phyloP scores from a whole-genome alignment of 1,140 invertebrate species.

The Saxidomus purpurata region DNA sequence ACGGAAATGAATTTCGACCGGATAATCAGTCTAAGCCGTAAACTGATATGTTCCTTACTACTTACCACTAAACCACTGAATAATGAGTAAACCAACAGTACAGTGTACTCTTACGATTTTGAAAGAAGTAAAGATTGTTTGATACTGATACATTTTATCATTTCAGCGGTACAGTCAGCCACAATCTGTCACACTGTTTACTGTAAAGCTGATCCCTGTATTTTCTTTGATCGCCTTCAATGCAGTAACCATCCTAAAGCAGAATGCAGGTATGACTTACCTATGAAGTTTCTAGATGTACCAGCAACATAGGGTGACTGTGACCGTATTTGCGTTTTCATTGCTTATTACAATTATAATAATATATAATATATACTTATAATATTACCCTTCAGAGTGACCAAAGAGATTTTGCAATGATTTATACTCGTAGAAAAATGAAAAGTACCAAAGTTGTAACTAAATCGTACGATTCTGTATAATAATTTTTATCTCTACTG shows the following conservation, averaged over 20 bases:
- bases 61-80: too few relatives aligned
- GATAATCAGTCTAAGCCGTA: too few relatives aligned
- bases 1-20: too few relatives aligned
- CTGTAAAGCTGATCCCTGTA: conserved; percentile 18
- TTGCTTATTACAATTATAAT: neutral
- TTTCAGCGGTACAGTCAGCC: neutral
- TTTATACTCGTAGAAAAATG: neutral
- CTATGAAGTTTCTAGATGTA: neutral
- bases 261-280: neutral
- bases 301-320: too few relatives aligned
- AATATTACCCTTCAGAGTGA: neutral
- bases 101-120: too few relatives aligned
- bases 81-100: too few relatives aligned
- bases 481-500: too few relatives aligned
- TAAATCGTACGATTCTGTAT: too few relatives aligned
- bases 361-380: neutral
- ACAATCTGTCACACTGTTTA: neutral
- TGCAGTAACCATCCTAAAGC: neutral
- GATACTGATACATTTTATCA: too few relatives aligned
- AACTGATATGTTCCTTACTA: too few relatives aligned
- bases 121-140: too few relatives aligned
- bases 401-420: neutral
- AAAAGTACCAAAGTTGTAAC: neutral
- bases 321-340: too few relatives aligned
- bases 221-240: neutral